Conservation (phyloP, 2,113 vertebrate genomes). For the Corapipo altera region DNA sequence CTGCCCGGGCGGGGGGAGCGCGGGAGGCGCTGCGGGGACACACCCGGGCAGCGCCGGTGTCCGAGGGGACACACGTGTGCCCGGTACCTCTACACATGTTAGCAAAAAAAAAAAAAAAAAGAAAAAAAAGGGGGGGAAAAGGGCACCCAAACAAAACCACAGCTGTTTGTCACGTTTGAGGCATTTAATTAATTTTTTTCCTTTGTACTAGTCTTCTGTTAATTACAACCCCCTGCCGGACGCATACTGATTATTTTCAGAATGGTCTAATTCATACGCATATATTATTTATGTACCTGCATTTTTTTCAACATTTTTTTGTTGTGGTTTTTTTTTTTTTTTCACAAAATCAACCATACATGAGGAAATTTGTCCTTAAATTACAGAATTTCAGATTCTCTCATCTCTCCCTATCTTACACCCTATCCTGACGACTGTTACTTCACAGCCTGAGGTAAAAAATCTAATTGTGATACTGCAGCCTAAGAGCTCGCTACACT, state of each 20-base stretch:
- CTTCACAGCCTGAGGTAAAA: not conserved
- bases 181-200: not conserved
- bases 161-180: not conserved
- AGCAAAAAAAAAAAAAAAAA: not conserved
- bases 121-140: rapidly evolving
- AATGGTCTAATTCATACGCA: not conserved
- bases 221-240: not conserved
- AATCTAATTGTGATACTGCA: not conserved
- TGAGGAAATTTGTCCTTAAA: not conserved
- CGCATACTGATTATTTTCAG: not conserved
- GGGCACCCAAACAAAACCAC: not conserved
- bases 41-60: rapidly evolving
- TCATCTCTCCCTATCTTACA: not conserved
- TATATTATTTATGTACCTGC: not conserved
- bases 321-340: too few species aligned
- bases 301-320: not conserved
- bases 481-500: not conserved
- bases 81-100: rapidly evolving
- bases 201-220: not conserved
- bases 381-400: not conserved
- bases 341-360: not conserved
- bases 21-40: rapidly evolving
- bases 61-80: rapidly evolving
- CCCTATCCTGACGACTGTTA: too few species aligned
- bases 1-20: not conserved